These are phyloP conservation scores for Platyscapa corneri DNA, from an alignment of 1,140 invertebrate genomes.

Conservation along the genomic window DNA sequence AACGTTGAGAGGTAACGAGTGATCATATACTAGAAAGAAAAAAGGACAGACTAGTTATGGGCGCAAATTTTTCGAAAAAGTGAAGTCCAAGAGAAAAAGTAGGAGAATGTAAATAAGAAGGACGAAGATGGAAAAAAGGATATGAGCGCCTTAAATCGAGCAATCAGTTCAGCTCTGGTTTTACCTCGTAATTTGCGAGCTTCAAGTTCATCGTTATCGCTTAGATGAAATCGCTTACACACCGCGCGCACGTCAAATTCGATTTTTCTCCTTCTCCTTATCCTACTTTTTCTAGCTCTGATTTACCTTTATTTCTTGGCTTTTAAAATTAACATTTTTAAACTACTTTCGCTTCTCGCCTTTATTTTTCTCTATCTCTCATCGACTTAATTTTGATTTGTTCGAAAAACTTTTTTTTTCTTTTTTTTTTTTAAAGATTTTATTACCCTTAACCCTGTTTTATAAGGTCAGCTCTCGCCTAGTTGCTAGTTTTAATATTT, in stretches of 20 bases:
- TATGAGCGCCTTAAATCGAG: neutral
- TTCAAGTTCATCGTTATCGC: conserved; percentile 41
- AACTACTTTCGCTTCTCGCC: neutral
- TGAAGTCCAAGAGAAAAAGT: neutral
- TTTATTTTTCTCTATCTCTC: neutral
- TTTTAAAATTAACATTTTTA: neutral
- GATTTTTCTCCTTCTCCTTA: conserved; percentile 41
- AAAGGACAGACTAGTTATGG: too few relatives aligned
- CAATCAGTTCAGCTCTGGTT: conserved; percentile 17
- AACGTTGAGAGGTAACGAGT: neutral
- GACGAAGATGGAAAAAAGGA: neutral
- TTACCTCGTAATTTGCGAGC: conserved; percentile 27
- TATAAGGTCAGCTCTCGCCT: too few relatives aligned
- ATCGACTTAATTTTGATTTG: too few relatives aligned
- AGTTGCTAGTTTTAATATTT: too few relatives aligned
- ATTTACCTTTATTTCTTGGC: neutral
- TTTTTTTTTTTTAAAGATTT: too few relatives aligned
- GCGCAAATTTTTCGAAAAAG: too few relatives aligned
- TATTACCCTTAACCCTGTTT: too few relatives aligned
- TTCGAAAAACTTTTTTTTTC: too few relatives aligned
- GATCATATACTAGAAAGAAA: too few relatives aligned
- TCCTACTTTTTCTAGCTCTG: neutral
- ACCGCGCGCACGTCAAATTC: conserved; percentile 48
- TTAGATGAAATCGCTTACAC: conserved; percentile 5
- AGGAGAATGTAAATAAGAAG: neutral